Conservation (phyloP, 2,888 invertebrate genomes). For the Ormia ochracea region DNA sequence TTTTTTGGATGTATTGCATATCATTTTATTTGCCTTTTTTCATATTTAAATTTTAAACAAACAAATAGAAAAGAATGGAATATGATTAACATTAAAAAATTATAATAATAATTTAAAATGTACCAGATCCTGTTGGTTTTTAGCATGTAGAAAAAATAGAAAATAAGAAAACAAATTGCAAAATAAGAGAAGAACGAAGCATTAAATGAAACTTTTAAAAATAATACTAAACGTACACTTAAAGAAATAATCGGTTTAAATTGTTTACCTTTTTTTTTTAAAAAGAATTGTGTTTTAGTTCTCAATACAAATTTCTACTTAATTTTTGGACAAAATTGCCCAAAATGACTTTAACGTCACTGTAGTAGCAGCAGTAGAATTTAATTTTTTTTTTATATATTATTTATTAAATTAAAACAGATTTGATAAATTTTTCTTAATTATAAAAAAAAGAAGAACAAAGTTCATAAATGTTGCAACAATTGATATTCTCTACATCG, state of each 20-base stretch:
- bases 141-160: constrained; percentile 16
- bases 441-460: constrained; percentile 22
- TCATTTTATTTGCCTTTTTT: neutral
- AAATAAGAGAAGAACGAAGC: constrained; percentile 14
- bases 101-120: neutral
- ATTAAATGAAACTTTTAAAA: constrained; percentile 33
- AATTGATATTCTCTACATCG: neutral
- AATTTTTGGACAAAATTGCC: neutral
- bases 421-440: constrained; percentile 16
- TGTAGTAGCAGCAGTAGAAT: neutral
- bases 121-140: neutral
- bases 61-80: neutral
- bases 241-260: constrained; percentile 42
- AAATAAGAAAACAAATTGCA: constrained; percentile 12
- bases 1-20: neutral
- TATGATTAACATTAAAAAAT: neutral
- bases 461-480: constrained; percentile 7
- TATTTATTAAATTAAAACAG: neutral
- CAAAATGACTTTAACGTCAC: constrained; percentile 51
- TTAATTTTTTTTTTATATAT: neutral
- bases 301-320: neutral
- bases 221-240: constrained; percentile 58
- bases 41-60: neutral
- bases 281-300: neutral
- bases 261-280: constrained; percentile 4